Evolutionary conservation across 64 coral and sea anemone species (phyloP).

Genomic region (Orbicella faveolata): DNA sequence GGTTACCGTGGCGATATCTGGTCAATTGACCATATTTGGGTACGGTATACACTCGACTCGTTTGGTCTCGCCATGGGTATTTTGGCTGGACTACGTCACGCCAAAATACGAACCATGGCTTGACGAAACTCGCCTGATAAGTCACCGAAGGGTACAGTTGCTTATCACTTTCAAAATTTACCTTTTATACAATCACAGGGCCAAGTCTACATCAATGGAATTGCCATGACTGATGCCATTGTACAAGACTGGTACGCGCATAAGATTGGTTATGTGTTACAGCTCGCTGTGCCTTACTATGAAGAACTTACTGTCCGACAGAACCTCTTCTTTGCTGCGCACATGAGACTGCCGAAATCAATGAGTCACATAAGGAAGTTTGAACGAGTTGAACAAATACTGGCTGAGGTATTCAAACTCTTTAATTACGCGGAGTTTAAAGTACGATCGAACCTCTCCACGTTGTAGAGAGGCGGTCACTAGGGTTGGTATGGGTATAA

Average conservation of each 20-base stretch:
- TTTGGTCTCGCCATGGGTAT: too few relatives aligned
- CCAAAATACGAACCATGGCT: too few relatives aligned
- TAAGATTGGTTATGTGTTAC: slow-evolving; percentile 71
- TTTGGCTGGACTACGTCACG: too few relatives aligned
- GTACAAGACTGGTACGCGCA: slow-evolving; percentile 68
- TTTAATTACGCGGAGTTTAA: too few relatives aligned
- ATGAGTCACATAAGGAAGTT: slow-evolving; percentile 52
- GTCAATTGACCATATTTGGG: too few relatives aligned
- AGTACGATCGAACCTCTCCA: too few relatives aligned
- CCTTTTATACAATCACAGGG: slow-evolving; percentile 18
- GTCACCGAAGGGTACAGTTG: too few relatives aligned
- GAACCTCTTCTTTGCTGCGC: slow-evolving; percentile 70
- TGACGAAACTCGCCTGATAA: too few relatives aligned
- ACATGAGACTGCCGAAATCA: slow-evolving; percentile 59
- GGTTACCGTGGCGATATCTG: too few relatives aligned
- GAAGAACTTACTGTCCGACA: slow-evolving; percentile 72
- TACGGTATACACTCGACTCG: too few relatives aligned
- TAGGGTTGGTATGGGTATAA: too few relatives aligned
- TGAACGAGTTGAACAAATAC: slow-evolving; percentile 80
- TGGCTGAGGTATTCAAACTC: slow-evolving; percentile 47
- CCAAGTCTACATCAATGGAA: slow-evolving; percentile 66
- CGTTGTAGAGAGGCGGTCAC: too few relatives aligned
- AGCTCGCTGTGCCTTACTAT: slow-evolving; percentile 77
- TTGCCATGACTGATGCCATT: background rate
- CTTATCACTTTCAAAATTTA: background rate